Evolutionary conservation across 2,888 invertebrate genomes (phyloP), one percentile per base, ranked within the genome.

Genomic region (Cerastis rubricosa): DNA sequence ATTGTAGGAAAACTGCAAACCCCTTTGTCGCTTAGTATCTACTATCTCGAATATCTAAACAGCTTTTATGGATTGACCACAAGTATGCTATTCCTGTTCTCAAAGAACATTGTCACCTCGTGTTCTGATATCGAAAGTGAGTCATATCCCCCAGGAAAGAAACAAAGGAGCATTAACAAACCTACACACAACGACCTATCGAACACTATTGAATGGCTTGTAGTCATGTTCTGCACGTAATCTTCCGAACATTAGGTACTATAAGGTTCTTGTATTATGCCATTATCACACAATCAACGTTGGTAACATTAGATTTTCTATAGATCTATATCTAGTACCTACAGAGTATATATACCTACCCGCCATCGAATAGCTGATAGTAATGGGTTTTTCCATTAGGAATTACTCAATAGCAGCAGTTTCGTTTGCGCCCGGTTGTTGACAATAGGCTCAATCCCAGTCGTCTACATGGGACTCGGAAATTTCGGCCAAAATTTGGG

Each of bases 81-180:
- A 25, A 75, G 5, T 25, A 47, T 45, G 45, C 45, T 22, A 75
- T 54, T 45, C 9, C 22, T 64, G 35, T 25, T 64, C 40, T 25
- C 25, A 35, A 71, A 63, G 63, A 29, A 63, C 45, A 54, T 54
- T 45, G 35, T 35, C 35, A 54, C 25, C 29, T 75, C 47, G 14
- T 59, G 29, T 49, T 40, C 40, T 54, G 22, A 25, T 57, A 47
- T 47, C 75, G 45, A 9, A 54, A 74, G n/a, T 54, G 65, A 47
- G 29, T 49, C 57, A 43, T 57, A 59, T 29, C 47, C 8, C 14
- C 51, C 29, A 19, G 57, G 29, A 57, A 47, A 65, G 47, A n/a
- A 47, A 57, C 76, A 65, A 75, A 59, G 73, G 35, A 40, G 35
- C 72, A 61, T 45, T 74, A 75, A 45, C 47, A 25, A 25, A 64